Evolutionary conservation across 2,797 vertebrate genomes (phyloP), one percentile per base, ranked within the genome.

Genomic region (Avahi laniger): DNA sequence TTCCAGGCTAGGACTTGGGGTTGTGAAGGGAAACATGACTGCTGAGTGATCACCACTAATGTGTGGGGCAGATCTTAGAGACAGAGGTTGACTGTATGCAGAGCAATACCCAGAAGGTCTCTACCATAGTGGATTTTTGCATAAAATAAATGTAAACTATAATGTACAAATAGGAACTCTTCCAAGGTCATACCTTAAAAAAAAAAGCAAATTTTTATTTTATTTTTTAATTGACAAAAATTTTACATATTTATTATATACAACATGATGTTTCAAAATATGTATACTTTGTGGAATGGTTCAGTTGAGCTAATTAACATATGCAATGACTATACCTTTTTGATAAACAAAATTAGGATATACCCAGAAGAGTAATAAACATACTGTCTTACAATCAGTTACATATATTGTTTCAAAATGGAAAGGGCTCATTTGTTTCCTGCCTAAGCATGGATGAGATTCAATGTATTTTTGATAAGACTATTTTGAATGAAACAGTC

Each of bases 391-490:
- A 20, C 10, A 81, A 38, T 86, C 33, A 82, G 43, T 14, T 83
- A 11, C 20, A 48, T 80, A 38, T 65, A 79, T 91, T 75, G n/a
- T 83, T 93, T 35, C 73, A 54, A 70, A 82, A 59, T 52, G 14
- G 50, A 81, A 96, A 76, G 14, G 33, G 12, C 46, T 92, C 11
- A 57, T 75, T 83, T 91, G 22, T 72, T 92, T 84, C 59, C 48
- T 78, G 20, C 85, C 63, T 67, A 35, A 67, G 85, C 92, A 93
- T 41, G 8, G 67, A 24, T 73, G 76, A 81, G n/a, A 41, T n/a
- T 92, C 73, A 82, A 59, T 76, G 87, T 96, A 48, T 88, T 96
- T 94, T 89, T 94, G 59, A 92, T 67, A 93, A 72, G 46, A 48
- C 33, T 95, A 22, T 81, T 93, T 96, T 92, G 28, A 92, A 84